Conservation (phyloP, 2,113 vertebrate species). For the Chaenocephalus aceratus region DNA sequence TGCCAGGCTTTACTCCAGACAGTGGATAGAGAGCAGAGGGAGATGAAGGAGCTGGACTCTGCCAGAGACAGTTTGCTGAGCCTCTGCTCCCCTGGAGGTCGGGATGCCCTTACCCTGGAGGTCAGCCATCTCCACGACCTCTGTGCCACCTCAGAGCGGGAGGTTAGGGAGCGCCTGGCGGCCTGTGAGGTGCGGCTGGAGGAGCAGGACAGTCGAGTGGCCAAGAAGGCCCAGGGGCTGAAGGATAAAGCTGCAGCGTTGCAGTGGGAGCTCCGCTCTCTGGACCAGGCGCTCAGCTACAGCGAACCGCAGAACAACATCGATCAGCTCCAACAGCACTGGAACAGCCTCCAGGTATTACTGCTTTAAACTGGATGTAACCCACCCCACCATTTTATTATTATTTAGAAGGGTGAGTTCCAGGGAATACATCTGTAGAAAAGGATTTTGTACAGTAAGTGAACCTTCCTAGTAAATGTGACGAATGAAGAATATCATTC, state of each 20-base stretch:
- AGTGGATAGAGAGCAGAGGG: conserved; percentile 76
- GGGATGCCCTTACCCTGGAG: conserved; percentile 73
- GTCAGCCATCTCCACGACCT: conserved; percentile 78
- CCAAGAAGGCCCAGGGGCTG: conserved; percentile 47
- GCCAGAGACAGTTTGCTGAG: conserved; percentile 72
- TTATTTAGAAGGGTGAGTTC: too few relatives aligned
- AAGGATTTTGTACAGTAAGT: too few relatives aligned
- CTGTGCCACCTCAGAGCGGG: conserved; percentile 67
- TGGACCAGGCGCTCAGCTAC: conserved; percentile 77
- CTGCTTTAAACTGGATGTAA: background rate
- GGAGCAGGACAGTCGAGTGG: conserved; percentile 60
- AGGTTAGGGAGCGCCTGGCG: conserved; percentile 63
- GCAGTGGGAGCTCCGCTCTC: conserved; percentile 78
- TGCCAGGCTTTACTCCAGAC: conserved; percentile 84
- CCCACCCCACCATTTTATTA: too few relatives aligned
- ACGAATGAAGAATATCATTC: too few relatives aligned
- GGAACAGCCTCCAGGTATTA: conserved; percentile 80
- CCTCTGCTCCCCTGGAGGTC: conserved; percentile 78
- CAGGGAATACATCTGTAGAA: too few relatives aligned
- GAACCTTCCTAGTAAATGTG: too few relatives aligned
- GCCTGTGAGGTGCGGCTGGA: conserved; percentile 64
- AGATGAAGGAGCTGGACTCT: conserved; percentile 79
- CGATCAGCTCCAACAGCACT: conserved; percentile 78
- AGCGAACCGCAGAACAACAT: conserved; percentile 67
- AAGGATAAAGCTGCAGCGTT: conserved; percentile 68